Conservation (phyloP, 2,797 vertebrate species). For the Malurus splendens region DNA sequence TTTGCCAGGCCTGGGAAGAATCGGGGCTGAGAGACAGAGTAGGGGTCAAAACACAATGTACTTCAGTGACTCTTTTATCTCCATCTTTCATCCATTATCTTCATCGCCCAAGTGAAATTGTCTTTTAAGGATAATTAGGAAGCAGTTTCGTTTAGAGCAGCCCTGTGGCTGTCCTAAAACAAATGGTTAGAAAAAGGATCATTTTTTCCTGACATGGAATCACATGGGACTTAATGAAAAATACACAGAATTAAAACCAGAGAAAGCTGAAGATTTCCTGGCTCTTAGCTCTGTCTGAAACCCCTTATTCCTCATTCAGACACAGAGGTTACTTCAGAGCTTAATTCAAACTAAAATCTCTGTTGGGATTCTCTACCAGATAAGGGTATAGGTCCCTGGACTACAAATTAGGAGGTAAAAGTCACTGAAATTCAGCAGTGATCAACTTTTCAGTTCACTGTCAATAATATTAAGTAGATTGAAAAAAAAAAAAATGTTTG, state of each 20-base stretch:
- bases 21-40: background rate
- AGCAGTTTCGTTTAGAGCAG: constrained; percentile 20
- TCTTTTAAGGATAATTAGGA: constrained; percentile 36
- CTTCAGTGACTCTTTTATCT: constrained; percentile 10
- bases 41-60: background rate
- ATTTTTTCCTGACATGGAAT: background rate
- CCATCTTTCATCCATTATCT: constrained; percentile 13
- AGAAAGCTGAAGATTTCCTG: background rate
- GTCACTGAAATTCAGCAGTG: background rate
- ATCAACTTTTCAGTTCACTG: background rate
- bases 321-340: background rate
- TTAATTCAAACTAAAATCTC: background rate
- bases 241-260: constrained; percentile 16
- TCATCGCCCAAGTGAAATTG: constrained; percentile 6
- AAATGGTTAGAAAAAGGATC: background rate
- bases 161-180: background rate
- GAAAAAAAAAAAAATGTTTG: background rate
- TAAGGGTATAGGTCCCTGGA: background rate
- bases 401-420: background rate
- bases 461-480: background rate
- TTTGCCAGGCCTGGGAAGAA: background rate
- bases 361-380: background rate
- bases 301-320: background rate
- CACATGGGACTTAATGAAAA: background rate
- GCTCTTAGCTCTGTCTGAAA: background rate